A percentile compares a stretch with the other conserved stretches of the same genome.
Conservation (phyloP, 2,113 vertebrate species). For the Periophthalmodon schlosseri region DNA sequence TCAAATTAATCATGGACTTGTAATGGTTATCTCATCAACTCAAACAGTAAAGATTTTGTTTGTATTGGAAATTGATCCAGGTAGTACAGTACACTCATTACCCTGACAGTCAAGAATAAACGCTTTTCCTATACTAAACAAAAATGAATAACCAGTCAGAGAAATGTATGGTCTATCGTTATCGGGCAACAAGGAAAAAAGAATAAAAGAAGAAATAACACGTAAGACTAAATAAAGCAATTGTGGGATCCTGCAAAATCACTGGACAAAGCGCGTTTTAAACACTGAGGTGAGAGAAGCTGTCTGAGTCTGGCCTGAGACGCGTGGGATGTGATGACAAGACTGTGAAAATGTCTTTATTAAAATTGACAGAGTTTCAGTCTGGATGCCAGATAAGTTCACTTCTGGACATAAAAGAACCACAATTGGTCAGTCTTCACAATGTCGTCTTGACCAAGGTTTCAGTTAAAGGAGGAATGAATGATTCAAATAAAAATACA, state of each 20-base stretch:
- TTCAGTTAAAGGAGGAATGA: neutral
- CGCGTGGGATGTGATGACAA: too few species aligned
- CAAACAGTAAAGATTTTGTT: neutral
- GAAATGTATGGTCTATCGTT: neutral
- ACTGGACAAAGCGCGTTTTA: neutral
- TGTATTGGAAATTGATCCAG: neutral
- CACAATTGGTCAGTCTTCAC: neutral
- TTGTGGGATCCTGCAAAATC: neutral
- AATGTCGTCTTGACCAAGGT: neutral
- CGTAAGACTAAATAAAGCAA: too few species aligned
- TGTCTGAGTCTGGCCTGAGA: neutral
- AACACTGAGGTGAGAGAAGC: neutral
- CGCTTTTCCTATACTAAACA: neutral
- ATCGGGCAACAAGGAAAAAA: neutral
- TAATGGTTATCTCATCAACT: neutral
- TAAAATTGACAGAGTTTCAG: too few species aligned
- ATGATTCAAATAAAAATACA: too few species aligned
- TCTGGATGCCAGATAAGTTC: too few species aligned
- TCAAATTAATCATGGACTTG: conserved; percentile 6
- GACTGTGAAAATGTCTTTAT: too few species aligned
- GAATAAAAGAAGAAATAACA: neutral
- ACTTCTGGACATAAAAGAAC: neutral
- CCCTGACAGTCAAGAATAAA: neutral
- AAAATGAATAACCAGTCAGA: neutral
- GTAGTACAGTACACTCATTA: neutral